These are phyloP conservation scores for Aphelocoma coerulescens DNA, from an alignment of 2,113 vertebrate genomes.

Conservation along the genomic window DNA sequence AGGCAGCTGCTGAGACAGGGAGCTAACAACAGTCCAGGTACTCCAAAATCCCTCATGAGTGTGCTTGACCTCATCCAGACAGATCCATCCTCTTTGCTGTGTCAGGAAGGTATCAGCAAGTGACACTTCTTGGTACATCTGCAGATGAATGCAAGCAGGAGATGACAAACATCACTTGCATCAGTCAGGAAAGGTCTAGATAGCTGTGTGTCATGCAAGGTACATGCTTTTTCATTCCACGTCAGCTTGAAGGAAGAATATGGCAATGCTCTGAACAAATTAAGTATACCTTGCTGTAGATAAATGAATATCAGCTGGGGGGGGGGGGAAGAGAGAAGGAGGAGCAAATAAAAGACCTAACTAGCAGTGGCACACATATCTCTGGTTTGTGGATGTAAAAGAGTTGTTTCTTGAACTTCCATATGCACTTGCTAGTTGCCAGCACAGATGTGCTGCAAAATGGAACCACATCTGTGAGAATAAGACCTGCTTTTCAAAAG, in stretches of 20 bases:
- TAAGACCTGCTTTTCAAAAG: background rate
- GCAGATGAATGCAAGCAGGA: background rate
- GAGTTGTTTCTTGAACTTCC: background rate
- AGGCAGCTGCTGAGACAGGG: background rate
- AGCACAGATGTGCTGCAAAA: background rate
- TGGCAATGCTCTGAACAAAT: background rate
- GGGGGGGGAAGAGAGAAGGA: too few relatives aligned
- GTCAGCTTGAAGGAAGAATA: background rate
- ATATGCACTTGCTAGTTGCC: background rate
- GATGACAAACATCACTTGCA: background rate
- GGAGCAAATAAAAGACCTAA: background rate
- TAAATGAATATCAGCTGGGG: background rate
- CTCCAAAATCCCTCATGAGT: background rate
- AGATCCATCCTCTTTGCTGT: background rate
- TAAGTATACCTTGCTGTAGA: background rate
- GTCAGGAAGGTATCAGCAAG: background rate
- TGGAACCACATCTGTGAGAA: background rate
- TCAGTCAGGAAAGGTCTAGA: background rate
- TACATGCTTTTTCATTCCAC: accelerated
- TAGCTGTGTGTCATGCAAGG: background rate
- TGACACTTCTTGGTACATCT: background rate
- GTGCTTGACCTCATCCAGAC: background rate
- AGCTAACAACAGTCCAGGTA: background rate
- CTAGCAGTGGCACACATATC: background rate
- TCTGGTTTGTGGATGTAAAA: background rate